Evolutionary conservation across 1,140 invertebrate genomes (phyloP).

Genomic region (Cydia splendana): DNA sequence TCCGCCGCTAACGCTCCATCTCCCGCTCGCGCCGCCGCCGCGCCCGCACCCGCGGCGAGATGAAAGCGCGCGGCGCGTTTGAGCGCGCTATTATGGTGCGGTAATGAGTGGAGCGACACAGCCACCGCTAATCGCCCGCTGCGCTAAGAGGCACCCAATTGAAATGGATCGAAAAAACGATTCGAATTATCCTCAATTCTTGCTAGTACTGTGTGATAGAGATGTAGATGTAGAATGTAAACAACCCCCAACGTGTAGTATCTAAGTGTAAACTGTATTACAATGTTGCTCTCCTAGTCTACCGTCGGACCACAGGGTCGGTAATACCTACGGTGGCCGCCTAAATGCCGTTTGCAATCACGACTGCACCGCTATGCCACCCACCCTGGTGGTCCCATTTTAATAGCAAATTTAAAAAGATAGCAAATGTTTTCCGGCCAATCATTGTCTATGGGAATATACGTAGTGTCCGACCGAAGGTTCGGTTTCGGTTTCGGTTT

Average conservation of each 20-base stretch:
- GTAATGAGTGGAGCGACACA: conserved; percentile 73
- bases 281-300: neutral
- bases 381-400: too few relatives aligned
- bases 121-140: conserved; percentile 66
- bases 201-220: conserved; percentile 3
- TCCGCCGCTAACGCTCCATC: neutral
- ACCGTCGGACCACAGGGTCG: neutral
- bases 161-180: conserved; percentile 32
- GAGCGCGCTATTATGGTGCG: conserved; percentile 68
- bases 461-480: too few relatives aligned
- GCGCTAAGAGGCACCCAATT: conserved; percentile 34
- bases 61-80: conserved; percentile 73
- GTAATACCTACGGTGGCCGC: neutral
- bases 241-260: too few relatives aligned
- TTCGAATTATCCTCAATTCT: conserved; percentile 22
- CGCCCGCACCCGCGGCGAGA: conserved; percentile 55
- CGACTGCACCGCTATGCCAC: neutral
- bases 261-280: neutral
- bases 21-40: conserved; percentile 33
- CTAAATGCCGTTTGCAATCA: neutral
- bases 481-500: too few relatives aligned
- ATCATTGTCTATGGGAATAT: too few relatives aligned
- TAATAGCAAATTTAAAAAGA: too few relatives aligned
- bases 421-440: too few relatives aligned
- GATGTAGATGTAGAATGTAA: neutral